phyloP scores from a whole-genome alignment of 2,888 invertebrate species.

The Lomographa bimaculata region DNA sequence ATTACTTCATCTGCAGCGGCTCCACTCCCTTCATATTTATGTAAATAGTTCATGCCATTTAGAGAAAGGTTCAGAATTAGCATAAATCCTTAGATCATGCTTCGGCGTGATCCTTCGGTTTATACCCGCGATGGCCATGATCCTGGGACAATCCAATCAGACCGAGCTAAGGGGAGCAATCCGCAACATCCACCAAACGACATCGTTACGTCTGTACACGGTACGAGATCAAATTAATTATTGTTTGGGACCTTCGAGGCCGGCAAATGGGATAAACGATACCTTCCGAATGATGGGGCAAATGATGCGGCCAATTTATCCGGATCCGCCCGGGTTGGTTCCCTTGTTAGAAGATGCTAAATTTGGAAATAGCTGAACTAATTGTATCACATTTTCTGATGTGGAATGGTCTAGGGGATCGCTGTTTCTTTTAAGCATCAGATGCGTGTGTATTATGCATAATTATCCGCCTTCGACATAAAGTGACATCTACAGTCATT shows the following conservation, averaged over 20 bases:
- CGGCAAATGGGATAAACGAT: constrained; percentile 43
- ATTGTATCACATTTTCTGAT: constrained; percentile 15
- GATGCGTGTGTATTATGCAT: constrained; percentile 5
- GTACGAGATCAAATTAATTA: constrained; percentile 55
- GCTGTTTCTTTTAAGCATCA: constrained; percentile 21
- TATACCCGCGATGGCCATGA: constrained; percentile 35
- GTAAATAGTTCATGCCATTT: constrained; percentile 24
- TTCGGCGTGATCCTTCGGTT: constrained; percentile 25
- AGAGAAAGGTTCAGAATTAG: constrained; percentile 26
- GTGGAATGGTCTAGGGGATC: constrained; percentile 15
- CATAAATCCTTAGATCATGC: constrained; percentile 31
- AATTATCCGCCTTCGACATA: constrained; percentile 5
- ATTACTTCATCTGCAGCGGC: constrained; percentile 18
- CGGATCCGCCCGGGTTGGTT: constrained; percentile 31
- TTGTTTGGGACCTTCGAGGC: constrained; percentile 44
- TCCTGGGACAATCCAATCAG: constrained; percentile 48
- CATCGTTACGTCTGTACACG: constrained; percentile 39
- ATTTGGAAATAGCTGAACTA: constrained; percentile 9
- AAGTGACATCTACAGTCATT: not conserved
- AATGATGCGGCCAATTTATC: constrained; percentile 43
- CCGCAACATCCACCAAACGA: constrained; percentile 34
- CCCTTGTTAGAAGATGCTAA: constrained; percentile 8
- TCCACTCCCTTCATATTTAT: constrained; percentile 16
- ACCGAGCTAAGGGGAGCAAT: constrained; percentile 31
- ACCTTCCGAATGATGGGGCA: constrained; percentile 37